Conservation (phyloP, 2,888 invertebrate genomes). For the Capitulum mitella region DNA sequence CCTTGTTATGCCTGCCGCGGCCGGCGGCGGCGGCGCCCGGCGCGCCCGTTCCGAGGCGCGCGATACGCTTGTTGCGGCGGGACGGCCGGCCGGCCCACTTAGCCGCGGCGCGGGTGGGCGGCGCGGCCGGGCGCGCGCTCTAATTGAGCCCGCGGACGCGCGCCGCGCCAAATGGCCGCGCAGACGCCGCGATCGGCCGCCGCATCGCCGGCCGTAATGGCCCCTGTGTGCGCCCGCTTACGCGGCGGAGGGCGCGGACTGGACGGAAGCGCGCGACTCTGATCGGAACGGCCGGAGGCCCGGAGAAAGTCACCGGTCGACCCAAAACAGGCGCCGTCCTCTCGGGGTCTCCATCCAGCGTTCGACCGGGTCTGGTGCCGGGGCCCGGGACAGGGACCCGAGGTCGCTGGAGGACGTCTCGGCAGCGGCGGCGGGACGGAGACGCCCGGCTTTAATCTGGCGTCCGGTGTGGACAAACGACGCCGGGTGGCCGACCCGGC, state of each 20-base stretch:
- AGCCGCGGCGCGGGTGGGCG: background rate
- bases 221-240: background rate
- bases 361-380: no score
- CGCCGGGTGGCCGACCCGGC: background rate
- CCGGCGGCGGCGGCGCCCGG: background rate
- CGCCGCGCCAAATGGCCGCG: no score
- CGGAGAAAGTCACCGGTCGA: background rate
- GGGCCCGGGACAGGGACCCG: no score
- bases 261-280: no score
- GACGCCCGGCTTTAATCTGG: background rate
- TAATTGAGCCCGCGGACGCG: background rate
- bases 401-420: no score
- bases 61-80: background rate
- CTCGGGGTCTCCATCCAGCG: background rate
- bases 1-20: constrained; percentile 10
- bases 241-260: background rate
- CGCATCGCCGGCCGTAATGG: background rate
- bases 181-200: background rate
- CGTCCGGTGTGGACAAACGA: background rate
- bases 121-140: background rate
- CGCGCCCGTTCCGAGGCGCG: background rate
- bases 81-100: background rate
- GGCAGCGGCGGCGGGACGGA: background rate
- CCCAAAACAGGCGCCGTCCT: background rate
- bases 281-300: background rate